phyloP scores from a whole-genome alignment of 2,888 invertebrate genomes.

The Tenthredo distinguenda region DNA sequence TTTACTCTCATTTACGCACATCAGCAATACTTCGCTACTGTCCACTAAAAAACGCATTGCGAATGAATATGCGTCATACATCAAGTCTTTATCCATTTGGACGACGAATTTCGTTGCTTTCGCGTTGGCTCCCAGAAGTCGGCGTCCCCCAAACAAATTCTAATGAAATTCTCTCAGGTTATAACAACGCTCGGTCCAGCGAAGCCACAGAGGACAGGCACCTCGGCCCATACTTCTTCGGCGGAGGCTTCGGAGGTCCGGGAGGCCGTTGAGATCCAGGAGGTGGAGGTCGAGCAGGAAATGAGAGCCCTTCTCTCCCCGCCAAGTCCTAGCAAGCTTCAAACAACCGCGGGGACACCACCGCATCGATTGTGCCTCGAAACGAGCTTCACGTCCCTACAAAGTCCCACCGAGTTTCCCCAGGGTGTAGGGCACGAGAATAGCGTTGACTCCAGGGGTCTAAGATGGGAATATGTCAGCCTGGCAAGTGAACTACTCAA shows the following conservation, averaged over 20 bases:
- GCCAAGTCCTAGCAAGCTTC: slow-evolving; percentile 80
- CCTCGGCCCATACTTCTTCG: slow-evolving; percentile 71
- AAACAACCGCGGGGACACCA: slow-evolving; percentile 77
- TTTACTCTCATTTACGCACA: slow-evolving; percentile 6
- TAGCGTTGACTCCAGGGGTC: slow-evolving; percentile 74
- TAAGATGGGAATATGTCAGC: slow-evolving; percentile 79
- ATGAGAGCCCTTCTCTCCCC: slow-evolving; percentile 78
- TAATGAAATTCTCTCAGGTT: slow-evolving; percentile 80
- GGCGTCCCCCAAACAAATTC: slow-evolving; percentile 41
- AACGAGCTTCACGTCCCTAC: slow-evolving; percentile 87
- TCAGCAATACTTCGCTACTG: background rate
- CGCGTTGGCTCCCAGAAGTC: slow-evolving; percentile 37
- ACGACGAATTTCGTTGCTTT: slow-evolving; percentile 12
- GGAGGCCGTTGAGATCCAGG: slow-evolving; percentile 68
- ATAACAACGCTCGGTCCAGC: slow-evolving; percentile 89
- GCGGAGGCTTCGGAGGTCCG: slow-evolving; percentile 70
- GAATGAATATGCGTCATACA: background rate
- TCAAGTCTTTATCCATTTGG: background rate
- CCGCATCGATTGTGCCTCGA: slow-evolving; percentile 84
- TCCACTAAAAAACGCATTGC: background rate
- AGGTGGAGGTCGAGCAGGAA: slow-evolving; percentile 72
- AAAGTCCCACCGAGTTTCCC: slow-evolving; percentile 79
- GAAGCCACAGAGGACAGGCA: slow-evolving; percentile 84
- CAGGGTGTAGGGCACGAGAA: slow-evolving; percentile 72
- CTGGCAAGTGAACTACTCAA: slow-evolving; percentile 74